phyloP scores from a whole-genome alignment of 2,113 vertebrate genomes.

The Oryzias melastigma region DNA sequence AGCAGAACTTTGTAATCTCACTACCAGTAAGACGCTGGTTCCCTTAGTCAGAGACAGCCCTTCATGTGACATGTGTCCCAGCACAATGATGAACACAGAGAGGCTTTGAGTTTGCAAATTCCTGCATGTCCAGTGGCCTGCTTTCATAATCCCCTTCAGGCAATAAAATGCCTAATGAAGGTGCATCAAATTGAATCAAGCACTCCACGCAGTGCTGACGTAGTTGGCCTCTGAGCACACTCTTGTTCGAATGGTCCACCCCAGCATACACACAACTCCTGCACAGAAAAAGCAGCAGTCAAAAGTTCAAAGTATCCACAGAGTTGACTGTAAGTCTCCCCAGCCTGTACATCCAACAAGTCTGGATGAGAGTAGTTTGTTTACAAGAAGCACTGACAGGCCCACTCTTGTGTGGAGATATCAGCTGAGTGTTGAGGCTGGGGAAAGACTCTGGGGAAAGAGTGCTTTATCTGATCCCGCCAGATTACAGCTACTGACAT shows the following conservation, averaged over 20 bases:
- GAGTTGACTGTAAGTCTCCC: conserved; percentile 26
- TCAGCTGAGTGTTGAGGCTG: conserved; percentile 30
- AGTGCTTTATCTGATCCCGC: conserved; percentile 52
- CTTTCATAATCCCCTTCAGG: conserved; percentile 28
- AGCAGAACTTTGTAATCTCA: conserved; percentile 11
- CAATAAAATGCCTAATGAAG: conserved; percentile 32
- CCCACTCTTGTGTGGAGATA: conserved; percentile 26
- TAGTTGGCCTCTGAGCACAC: conserved; percentile 30
- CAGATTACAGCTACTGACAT: conserved; percentile 68
- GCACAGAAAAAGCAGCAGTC: conserved; percentile 27
- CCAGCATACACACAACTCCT: conserved; percentile 6
- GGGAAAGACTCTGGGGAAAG: conserved; percentile 21
- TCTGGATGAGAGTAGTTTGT: conserved; percentile 40
- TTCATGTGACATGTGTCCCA: conserved; percentile 34
- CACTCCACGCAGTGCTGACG: conserved; percentile 25
- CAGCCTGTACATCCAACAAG: conserved; percentile 29
- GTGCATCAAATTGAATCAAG: conserved; percentile 40
- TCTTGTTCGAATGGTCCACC: conserved; percentile 23
- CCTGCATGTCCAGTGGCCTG: conserved; percentile 11
- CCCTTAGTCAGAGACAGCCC: conserved; percentile 10
- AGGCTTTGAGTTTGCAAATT: conserved; percentile 29
- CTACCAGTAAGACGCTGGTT: conserved; percentile 7
- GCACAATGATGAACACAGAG: conserved; percentile 31
- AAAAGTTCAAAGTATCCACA: conserved; percentile 49
- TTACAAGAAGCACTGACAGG: conserved; percentile 36